Evolutionary conservation across 1,140 invertebrate species (phyloP).

Genomic region (Linepithema humile): DNA sequence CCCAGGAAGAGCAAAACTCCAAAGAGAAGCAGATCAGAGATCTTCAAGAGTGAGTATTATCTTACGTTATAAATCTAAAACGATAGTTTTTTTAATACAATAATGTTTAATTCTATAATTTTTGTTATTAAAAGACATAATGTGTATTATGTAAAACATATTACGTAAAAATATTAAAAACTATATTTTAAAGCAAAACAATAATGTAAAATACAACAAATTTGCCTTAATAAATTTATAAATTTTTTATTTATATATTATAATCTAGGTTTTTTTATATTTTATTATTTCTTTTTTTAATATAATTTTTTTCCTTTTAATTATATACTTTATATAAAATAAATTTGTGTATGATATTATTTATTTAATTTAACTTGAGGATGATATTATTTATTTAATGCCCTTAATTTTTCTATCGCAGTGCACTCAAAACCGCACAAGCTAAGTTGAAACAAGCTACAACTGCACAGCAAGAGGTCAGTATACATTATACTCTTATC

Average conservation of each 20-base stretch:
- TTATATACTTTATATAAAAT: too few relatives aligned
- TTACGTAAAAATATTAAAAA: background rate
- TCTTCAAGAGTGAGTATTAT: slow-evolving; percentile 94
- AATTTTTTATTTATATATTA: background rate
- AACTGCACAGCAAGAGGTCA: slow-evolving; percentile 90
- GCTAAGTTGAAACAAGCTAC: slow-evolving; percentile 89
- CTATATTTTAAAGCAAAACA: background rate
- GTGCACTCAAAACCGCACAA: slow-evolving; percentile 94
- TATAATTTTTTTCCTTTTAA: too few relatives aligned
- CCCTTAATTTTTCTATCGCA: slow-evolving; percentile 81
- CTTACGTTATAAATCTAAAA: background rate
- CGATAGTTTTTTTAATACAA: background rate
- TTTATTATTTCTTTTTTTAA: too few relatives aligned
- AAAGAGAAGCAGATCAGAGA: slow-evolving; percentile 98
- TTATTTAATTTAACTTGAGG: too few relatives aligned
- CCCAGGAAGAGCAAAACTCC: slow-evolving; percentile 97
- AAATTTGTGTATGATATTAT: too few relatives aligned
- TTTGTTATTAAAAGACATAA: background rate
- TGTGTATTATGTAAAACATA: background rate
- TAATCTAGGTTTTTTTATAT: too few relatives aligned
- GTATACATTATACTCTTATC: slow-evolving; percentile 62
- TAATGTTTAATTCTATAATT: background rate
- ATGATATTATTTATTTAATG: background rate
- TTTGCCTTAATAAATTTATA: background rate
- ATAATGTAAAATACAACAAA: background rate